phyloP scores from a whole-genome alignment of 2,113 vertebrate genomes.

The Colius striatus region DNA sequence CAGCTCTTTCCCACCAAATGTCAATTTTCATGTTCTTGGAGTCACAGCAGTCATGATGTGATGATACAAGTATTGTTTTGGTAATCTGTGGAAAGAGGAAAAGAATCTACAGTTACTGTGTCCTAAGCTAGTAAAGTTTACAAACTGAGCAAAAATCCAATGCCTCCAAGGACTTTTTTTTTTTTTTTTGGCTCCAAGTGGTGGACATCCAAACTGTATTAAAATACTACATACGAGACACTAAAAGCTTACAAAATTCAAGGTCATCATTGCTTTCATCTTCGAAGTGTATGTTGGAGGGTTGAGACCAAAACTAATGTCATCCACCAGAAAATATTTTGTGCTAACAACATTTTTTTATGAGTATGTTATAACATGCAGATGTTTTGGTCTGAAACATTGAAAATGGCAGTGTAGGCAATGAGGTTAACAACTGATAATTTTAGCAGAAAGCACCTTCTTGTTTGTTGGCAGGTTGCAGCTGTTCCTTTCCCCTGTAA shows the following conservation, averaged over 20 bases:
- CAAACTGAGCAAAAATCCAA: neutral
- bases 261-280: neutral
- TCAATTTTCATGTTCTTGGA: neutral
- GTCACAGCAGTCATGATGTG: accelerated
- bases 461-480: neutral
- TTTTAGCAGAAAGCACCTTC: neutral
- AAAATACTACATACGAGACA: neutral
- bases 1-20: neutral
- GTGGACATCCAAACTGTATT: neutral
- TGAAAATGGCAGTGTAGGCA: neutral
- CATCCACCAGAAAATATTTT: neutral
- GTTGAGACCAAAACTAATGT: neutral
- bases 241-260: neutral
- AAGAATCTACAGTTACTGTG: neutral
- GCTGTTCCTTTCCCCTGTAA: neutral
- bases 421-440: neutral
- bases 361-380: neutral
- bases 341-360: neutral
- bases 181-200: neutral
- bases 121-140: neutral
- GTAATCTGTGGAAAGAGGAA: neutral
- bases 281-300: neutral
- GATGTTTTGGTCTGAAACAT: neutral
- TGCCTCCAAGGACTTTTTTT: neutral
- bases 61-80: neutral